Conservation (phyloP, 1,140 invertebrate genomes). For the Frieseomelitta varia region DNA sequence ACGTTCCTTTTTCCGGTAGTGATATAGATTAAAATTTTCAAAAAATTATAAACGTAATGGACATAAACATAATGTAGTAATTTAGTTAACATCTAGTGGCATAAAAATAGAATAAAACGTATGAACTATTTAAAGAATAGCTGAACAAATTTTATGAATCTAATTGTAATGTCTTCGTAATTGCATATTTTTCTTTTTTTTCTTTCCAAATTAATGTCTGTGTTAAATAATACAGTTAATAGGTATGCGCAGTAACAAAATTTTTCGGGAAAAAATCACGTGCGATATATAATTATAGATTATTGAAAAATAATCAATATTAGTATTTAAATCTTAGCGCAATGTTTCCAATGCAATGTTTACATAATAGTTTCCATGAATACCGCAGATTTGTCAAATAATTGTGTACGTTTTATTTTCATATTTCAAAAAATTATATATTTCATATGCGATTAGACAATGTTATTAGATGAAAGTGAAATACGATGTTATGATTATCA, state of each 20-base stretch:
- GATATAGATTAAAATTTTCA: slow-evolving; percentile 2
- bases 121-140: background rate
- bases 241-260: background rate
- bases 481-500: background rate
- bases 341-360: background rate
- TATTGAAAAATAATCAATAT: background rate
- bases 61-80: background rate
- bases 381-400: background rate
- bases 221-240: background rate
- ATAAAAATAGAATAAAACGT: background rate
- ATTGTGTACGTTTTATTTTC: background rate
- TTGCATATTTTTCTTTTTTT: background rate
- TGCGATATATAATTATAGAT: background rate
- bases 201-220: background rate
- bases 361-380: background rate
- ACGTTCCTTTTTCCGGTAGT: background rate
- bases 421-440: background rate
- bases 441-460: too few species aligned
- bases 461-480: background rate
- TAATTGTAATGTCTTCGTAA: background rate
- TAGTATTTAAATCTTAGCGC: background rate
- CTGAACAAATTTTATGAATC: background rate
- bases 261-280: background rate
- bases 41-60: background rate
- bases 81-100: background rate